These are phyloP conservation scores for Amphipoea oculea DNA, from an alignment of 2,888 invertebrate genomes.

Conservation along the genomic window DNA sequence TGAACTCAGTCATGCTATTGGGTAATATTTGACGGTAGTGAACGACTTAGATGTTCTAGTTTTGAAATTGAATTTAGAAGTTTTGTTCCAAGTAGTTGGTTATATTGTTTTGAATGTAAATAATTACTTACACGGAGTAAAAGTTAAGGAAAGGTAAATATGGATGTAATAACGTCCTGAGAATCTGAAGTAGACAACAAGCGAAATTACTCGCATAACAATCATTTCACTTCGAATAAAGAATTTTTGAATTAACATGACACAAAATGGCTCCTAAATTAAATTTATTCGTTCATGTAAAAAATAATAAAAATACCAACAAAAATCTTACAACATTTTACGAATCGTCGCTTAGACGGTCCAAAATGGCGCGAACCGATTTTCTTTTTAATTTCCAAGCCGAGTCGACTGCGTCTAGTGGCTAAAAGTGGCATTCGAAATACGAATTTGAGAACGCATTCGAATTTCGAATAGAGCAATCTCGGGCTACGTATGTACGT, in stretches of 20 bases:
- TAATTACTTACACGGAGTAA: conserved; percentile 14
- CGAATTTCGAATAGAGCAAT: conserved; percentile 82
- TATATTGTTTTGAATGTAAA: conserved; percentile 24
- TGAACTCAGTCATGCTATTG: conserved; percentile 67
- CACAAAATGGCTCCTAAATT: not conserved
- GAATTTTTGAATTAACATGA: not conserved
- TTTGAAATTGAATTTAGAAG: conserved; percentile 66
- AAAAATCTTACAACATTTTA: conserved; percentile 25
- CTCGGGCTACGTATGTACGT: conserved; percentile 74
- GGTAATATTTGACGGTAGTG: conserved; percentile 61
- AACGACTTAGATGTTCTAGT: conserved; percentile 62
- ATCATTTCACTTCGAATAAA: not conserved
- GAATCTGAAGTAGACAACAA: not conserved
- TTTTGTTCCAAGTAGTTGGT: conserved; percentile 37
- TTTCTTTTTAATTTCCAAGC: conserved; percentile 58
- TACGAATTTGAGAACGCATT: conserved; percentile 80
- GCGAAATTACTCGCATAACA: not conserved
- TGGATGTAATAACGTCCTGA: not conserved
- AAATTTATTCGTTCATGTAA: not conserved
- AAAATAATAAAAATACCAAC: conserved; percentile 13
- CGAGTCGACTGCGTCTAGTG: conserved; percentile 66
- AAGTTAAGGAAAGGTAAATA: not conserved
- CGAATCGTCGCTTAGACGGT: conserved; percentile 9
- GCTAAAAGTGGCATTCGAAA: conserved; percentile 69
- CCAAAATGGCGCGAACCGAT: conserved; percentile 21